Evolutionary conservation across 2,113 vertebrate genomes (phyloP), one percentile per base, ranked within the genome.

Genomic region (Petrocephalus microphthalmus): DNA sequence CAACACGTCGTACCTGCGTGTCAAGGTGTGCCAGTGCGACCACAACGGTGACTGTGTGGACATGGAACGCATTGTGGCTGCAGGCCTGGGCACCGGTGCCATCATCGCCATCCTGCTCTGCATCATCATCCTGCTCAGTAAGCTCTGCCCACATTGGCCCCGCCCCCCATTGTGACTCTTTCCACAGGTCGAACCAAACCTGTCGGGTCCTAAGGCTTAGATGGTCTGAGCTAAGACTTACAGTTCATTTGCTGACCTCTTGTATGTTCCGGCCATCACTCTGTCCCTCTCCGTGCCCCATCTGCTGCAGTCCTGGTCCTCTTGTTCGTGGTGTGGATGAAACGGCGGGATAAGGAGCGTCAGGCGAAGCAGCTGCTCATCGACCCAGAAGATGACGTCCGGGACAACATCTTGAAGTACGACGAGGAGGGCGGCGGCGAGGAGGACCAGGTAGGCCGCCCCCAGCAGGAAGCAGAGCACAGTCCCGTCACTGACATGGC

Each of bases 391-490:
- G 98, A 99, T 90, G 98, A 99, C 67, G 97, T 99, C 84, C 94
- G 98, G 89, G 98, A 99, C 95, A 99, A 99, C 92, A 99, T 99
- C 91, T 94, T 99, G 89, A 99, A 99, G 92, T 99, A 99, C 0
- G 98, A 99, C n/a, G 98, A 99, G 92, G 98, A 99, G 95, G 98
- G 98, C 45, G 98, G 98, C 85, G 98, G 98, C 93, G 98, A 99
- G 93, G 98, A 99, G 94, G 98, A 99, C 94, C 98, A 99, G 97
- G 98, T 99, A 92, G 88, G 91, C 85, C 84, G 57, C 45, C 82
- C 20, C 17, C 45, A 19, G 13, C 37, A 11, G 7, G 37, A 49
- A 20, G 2, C 81, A 47, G 3, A 67, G n/a, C 25, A 1, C 25
- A 67, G 25, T 29, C 25, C 60, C 60, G n/a, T 29, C 25, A 67